Evolutionary conservation across 2,888 invertebrate species (phyloP), one percentile per base, ranked within the genome.

Genomic region (Andrena camellia): DNA sequence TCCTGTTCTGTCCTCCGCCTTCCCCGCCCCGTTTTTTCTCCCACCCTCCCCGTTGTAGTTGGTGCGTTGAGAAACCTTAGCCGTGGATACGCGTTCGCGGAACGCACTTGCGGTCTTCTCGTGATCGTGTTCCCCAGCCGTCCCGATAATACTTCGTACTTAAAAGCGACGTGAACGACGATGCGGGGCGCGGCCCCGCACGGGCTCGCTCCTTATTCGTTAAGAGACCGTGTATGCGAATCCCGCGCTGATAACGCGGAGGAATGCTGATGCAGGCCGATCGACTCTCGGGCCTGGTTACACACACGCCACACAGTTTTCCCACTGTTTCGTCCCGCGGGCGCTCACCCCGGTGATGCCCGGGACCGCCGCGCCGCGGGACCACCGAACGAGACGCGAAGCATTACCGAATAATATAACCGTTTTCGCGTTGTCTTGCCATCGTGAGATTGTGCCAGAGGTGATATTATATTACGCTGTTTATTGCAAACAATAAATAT

Each of bases 381-480:
- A 59, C 57, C 67, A 75, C 52, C 20, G 66, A 78, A 31, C 66
- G 35, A 66, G 64, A 89, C 82, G 86, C 72, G 78, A 20, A 86
- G 82, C 86, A 82, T 81, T 81, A 81, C 76, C 69, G 79, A 42
- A 86, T 85, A 87, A 83, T 87, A 87, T 66, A 72, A 77, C 80
- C 74, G 67, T 80, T 83, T 88, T 90, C 93, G 93, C 93, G 92
- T 94, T 92, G 90, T 94, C 93, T 94, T 94, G 94, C 94, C 94
- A 94, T 93, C 93, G 93, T 94, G 94, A 94, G 94, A 94, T 94
- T 94, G 93, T 94, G 94, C 93, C 93, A 94, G 94, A 94, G 93
- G 94, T 94, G 94, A 94, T 94, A 94, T 94, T 94, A 94, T 94
- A 93, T 92, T 94, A 93, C 91, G 90, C 93, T 93, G 93, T 94